Evolutionary conservation across 2,888 invertebrate species (phyloP), one percentile per base, ranked within the genome.

Genomic region (Trachelus troglodyta): DNA sequence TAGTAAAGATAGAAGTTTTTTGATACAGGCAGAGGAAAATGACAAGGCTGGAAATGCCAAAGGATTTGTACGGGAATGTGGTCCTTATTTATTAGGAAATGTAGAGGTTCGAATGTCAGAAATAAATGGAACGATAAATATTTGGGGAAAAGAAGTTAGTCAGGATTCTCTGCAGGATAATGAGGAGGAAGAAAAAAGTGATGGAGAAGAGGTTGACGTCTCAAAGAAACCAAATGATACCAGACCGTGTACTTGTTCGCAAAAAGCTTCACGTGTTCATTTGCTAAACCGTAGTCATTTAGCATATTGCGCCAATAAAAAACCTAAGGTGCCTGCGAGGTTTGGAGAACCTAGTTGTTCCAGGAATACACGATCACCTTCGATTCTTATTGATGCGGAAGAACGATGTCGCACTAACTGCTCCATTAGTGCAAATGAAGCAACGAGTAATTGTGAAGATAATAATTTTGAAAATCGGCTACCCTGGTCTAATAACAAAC

Each of bases 81-180:
- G 91, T 37, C 91, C 91, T 4, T 91, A 89, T 79, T 83, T 89
- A 35, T 83, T 91, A 11, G 90, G 91, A 15, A 91, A 91, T 77
- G 82, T 91, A 23, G 91, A 90, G 82, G 88, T 91, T 69, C 87
- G 89, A 80, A 91, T 91, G 90, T 87, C 90, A 2, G 91, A 91
- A 80, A 83, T 88, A 69, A 90, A 91, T 77, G 91, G 91, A 23
- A 91, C 90, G 1, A 89, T 91, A 34, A 91, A 90, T 74, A 89
- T 91, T 79, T 91, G 91, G 91, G 91, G 91, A 15, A 91, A 90
- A 84, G 90, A 91, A 84, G 87, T 89, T 78, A 82, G 75, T 79
- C 56, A 31, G 15, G 33, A 71, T 34, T 71, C 40, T 75, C 34
- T 12, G 30, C 15, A 77, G 75, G 75, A 75, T 15, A 78, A 68